Base-by-base conservation (phyloP, 2,888 invertebrate species). In the Oxyscelio sp. region DNA sequence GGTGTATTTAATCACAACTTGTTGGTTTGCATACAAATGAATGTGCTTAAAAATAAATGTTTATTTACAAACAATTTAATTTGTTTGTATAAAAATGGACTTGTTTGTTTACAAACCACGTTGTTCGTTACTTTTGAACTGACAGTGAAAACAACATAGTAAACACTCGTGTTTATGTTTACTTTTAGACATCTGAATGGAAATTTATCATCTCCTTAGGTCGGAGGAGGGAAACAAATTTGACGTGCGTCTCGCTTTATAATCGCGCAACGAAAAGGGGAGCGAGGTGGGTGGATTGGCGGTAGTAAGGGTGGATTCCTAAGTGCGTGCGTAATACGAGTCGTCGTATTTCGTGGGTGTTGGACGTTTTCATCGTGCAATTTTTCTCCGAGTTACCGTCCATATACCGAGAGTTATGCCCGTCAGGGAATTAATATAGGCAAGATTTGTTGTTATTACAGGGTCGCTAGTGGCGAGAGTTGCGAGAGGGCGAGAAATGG, bases 391-490 rank as follows among this genome's bases (percentile, higher is more conserved):
- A 89, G 88, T 89, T 89, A 88, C 85, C 87, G 89, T 89, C 89
- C 89, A 90, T 89, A 89, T 90, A 89, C 87, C 88, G 90, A 90
- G 93, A 94, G 92, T 92, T 92, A 93, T 92, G 92, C 89, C 90
- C 90, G 92, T 91, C 93, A 92, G 91, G 92, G 92, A 93, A 94
- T 93, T 93, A 93, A 93, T 93, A 93, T 93, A 92, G 92, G 91
- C 93, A 90, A 93, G 93, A 94, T 94, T 93, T 93, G 93, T 93
- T 92, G 93, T 93, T 93, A 92, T 93, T 92, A 92, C 92, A 87
- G 89, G 86, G 87, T 86, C 85, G 87, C 85, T 83, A 84, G 80
- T 78, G 83, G 75, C 80, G 73, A 73, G 87, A 87, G 86, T 80
- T 59, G 81, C 81, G 87, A 83, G 79, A 80, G 85, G 84, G 73